These are phyloP conservation scores for Actinemys pallida DNA, from an alignment of 2,113 vertebrate genomes.

Conservation along the genomic window DNA sequence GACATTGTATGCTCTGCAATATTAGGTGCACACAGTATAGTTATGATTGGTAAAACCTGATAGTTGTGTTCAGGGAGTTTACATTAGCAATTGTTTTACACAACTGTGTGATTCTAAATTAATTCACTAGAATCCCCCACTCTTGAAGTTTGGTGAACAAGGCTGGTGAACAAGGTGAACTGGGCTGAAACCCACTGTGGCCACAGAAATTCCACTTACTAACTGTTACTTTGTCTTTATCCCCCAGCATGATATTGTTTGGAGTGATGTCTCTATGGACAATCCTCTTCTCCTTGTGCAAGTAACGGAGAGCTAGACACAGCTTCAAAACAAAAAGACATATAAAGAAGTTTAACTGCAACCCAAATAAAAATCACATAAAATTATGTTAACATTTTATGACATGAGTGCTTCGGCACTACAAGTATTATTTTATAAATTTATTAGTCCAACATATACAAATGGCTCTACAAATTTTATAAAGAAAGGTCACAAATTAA, in stretches of 20 bases:
- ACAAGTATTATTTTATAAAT: background rate
- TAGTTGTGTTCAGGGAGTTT: background rate
- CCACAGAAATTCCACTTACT: constrained; percentile 80
- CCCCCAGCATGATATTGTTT: constrained; percentile 90
- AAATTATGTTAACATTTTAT: background rate
- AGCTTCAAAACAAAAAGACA: constrained; percentile 79
- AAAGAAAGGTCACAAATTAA: background rate
- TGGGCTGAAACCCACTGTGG: background rate
- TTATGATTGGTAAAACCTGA: background rate
- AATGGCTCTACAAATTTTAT: background rate
- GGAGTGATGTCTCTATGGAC: constrained; percentile 89
- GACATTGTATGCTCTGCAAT: background rate
- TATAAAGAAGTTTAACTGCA: background rate
- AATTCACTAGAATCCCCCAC: background rate
- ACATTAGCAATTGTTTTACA: background rate
- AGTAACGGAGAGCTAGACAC: constrained; percentile 89
- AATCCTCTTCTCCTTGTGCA: constrained; percentile 93
- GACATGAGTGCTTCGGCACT: background rate
- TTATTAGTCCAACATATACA: background rate
- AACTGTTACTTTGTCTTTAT: constrained; percentile 90
- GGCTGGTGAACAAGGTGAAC: background rate
- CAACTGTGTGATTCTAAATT: background rate
- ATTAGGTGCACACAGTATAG: background rate
- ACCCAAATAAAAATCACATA: background rate
- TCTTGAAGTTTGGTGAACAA: background rate